Percentiles rank a stretch among this genome's conserved stretches.
Evolutionary conservation across 2,888 invertebrate species (phyloP).

Genomic region (Ferrisia virgata): DNA sequence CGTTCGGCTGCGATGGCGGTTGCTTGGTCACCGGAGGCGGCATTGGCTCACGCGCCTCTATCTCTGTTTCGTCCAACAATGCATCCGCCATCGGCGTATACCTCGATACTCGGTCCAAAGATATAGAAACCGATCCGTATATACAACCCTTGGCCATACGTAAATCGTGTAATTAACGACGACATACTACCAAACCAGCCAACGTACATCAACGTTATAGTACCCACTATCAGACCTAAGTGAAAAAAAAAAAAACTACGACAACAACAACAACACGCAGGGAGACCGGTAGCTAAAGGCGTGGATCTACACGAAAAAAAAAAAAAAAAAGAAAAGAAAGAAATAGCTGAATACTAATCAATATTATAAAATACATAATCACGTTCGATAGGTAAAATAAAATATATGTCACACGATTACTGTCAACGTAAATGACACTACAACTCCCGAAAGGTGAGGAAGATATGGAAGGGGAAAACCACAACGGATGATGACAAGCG

Average conservation of each 20-base stretch:
- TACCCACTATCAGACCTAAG: background rate
- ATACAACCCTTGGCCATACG: background rate
- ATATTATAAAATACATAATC: conserved; percentile 30
- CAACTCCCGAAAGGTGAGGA: background rate
- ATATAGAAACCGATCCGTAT: background rate
- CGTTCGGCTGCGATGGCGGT: background rate
- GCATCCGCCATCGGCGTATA: conserved; percentile 10
- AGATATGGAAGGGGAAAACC: too few species aligned
- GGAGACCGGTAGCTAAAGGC: conserved; percentile 14
- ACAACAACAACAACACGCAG: background rate
- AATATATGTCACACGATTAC: conserved; percentile 25
- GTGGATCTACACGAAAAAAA: conserved; percentile 1
- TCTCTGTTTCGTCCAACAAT: background rate
- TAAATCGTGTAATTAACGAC: conserved; percentile 8
- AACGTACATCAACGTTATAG: too few species aligned
- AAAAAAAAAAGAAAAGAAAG: too few species aligned
- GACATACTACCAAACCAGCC: background rate
- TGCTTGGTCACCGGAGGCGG: too few species aligned
- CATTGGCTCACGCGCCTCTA: background rate
- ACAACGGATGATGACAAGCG: too few species aligned
- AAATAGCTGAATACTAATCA: conserved; percentile 27
- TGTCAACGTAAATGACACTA: conserved; percentile 11
- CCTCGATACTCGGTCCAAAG: background rate
- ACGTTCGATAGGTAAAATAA: background rate
- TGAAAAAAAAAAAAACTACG: background rate